These are phyloP conservation scores for Anableps anableps DNA, from an alignment of 2,797 vertebrate species.

Conservation along the genomic window DNA sequence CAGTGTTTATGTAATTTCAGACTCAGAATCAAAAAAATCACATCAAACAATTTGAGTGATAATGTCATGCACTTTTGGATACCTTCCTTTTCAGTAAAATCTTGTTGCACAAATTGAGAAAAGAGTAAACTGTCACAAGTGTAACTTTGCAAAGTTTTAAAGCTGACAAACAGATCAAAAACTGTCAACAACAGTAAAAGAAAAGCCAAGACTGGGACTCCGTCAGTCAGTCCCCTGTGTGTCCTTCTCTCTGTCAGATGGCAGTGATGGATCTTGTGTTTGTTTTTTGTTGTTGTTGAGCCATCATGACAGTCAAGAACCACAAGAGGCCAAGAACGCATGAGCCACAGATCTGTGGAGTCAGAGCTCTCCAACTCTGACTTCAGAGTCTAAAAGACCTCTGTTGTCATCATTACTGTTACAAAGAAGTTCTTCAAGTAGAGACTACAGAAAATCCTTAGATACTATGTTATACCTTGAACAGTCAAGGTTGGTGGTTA, in stretches of 20 bases:
- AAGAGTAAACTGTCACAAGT: constrained; percentile 11
- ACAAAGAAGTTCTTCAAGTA: constrained; percentile 35
- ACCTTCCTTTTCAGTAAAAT: background rate
- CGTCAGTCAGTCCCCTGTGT: constrained; percentile 52
- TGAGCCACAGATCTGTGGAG: constrained; percentile 75
- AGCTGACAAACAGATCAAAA: constrained; percentile 23
- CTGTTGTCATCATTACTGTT: constrained; percentile 33
- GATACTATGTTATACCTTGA: background rate
- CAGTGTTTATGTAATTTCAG: background rate
- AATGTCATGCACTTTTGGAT: too few relatives aligned
- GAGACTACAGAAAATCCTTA: constrained; percentile 22
- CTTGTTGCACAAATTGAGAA: constrained; percentile 1
- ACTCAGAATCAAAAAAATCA: background rate
- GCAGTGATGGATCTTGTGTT: constrained; percentile 71
- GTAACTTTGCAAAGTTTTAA: constrained; percentile 19
- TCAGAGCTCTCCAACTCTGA: constrained; percentile 63
- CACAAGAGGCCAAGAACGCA: constrained; percentile 66
- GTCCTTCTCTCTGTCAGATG: constrained; percentile 61
- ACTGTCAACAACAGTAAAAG: constrained; percentile 10
- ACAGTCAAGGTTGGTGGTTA: background rate
- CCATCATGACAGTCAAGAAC: constrained; percentile 67
- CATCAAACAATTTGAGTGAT: background rate
- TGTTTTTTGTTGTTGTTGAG: constrained; percentile 49
- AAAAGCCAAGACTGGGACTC: constrained; percentile 34
- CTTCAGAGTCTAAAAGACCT: constrained; percentile 53